These are phyloP conservation scores for Hecatera dysodea DNA, from an alignment of 2,888 invertebrate genomes.

Conservation along the genomic window DNA sequence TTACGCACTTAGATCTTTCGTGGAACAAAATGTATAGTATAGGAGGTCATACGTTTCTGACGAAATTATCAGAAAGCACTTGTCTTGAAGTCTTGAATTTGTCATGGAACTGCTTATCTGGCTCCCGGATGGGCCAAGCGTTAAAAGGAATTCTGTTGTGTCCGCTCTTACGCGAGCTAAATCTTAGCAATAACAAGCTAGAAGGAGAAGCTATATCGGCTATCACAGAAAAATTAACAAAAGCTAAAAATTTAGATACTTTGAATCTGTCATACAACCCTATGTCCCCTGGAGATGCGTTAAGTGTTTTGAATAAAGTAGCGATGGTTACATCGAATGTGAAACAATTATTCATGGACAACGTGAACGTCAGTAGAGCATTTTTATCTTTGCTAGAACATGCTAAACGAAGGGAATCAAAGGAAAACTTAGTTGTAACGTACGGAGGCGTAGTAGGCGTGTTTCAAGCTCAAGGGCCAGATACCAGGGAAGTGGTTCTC, in stretches of 20 bases:
- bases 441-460: conserved; percentile 72
- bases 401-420: conserved; percentile 68
- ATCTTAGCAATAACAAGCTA: conserved; percentile 80
- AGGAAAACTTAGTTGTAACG: conserved; percentile 70
- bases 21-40: conserved; percentile 77
- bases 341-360: conserved; percentile 75
- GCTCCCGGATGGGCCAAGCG: conserved; percentile 70
- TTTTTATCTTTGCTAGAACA: conserved; percentile 70
- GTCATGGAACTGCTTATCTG: conserved; percentile 78
- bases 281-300: conserved; percentile 74
- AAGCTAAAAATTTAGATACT: conserved; percentile 74
- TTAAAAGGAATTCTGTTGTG: conserved; percentile 72
- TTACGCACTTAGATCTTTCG: conserved; percentile 79
- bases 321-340: conserved; percentile 70
- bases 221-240: conserved; percentile 64
- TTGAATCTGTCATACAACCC: conserved; percentile 81
- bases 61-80: conserved; percentile 71
- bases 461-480: conserved; percentile 66
- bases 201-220: conserved; percentile 69
- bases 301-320: conserved; percentile 71
- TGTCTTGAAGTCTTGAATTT: conserved; percentile 75
- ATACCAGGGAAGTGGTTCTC: conserved; percentile 75
- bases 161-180: conserved; percentile 70
- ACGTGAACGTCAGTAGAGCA: conserved; percentile 71
- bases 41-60: conserved; percentile 71